Base-by-base conservation (phyloP, 2,113 vertebrate species). In the Melozone crissalis region DNA sequence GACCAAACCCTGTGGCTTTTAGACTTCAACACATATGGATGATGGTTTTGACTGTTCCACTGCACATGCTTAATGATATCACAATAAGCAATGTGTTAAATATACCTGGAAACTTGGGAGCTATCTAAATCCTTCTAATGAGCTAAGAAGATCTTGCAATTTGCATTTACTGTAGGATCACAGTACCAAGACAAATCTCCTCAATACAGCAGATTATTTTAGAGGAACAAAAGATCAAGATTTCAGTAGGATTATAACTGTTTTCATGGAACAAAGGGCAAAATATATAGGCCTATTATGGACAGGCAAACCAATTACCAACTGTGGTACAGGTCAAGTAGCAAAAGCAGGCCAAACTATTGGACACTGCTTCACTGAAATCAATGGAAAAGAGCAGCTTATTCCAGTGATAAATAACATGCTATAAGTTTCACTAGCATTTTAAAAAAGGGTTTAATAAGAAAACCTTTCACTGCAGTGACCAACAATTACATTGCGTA, bases 301-400 rank as follows among this genome's bases (percentile, higher is more conserved):
- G 87, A 73, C 61, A 81, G 54, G 85, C n/a, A 93, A 92, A 76
- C 39, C 61, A 90, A 93, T 94, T 92, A 96, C 37, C 55, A 78
- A 44, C 33, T 84, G 44, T 37, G 33, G 62, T 84, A 66, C 31
- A 57, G 77, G 87, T 87, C 89, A 95, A 92, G 19, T 10, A 69
- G 37, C 28, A 66, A 77, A 89, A 69, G 30, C 35, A 86, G 39
- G 37, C 24, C 63, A 93, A 93, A 83, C 39, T 28, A 67, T 41
- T 35, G 26, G 87, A 79, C 69, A 31, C 1, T 59, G n/a, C 33
- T 81, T 51, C 63, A 84, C 0, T 90, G 69, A 90, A 93, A 89
- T 91, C 58, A 88, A 51, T 84, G 47, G 62, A 84, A 95, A 43
- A 41, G 58, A 94, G 47, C 13, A 78, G 27, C 28, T 89, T 68